A percentile compares a stretch with the other conserved stretches of the same genome.
phyloP scores from a whole-genome alignment of 2,113 vertebrate species.

The Chaetodon auriga region DNA sequence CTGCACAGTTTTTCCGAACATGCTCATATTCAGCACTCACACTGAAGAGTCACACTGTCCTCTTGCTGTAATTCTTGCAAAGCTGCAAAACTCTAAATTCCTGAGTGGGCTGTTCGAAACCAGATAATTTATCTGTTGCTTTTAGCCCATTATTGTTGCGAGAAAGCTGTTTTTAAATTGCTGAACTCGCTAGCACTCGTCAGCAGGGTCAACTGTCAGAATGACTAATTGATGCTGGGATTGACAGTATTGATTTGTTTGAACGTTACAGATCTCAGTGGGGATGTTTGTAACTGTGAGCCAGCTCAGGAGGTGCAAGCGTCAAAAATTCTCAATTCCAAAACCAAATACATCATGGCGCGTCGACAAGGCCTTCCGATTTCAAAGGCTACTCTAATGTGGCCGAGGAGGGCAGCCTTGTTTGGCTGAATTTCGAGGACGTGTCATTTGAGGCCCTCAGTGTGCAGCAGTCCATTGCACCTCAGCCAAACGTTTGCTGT shows the following conservation, averaged over 20 bases:
- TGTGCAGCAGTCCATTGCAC: background rate
- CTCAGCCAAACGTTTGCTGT: background rate
- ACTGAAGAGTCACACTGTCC: constrained; percentile 10
- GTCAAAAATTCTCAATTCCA: constrained; percentile 14
- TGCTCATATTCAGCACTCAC: background rate
- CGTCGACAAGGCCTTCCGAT: background rate
- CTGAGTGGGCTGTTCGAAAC: constrained; percentile 32
- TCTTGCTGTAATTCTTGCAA: background rate
- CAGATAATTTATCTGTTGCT: constrained; percentile 22
- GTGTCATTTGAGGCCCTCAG: constrained; percentile 9
- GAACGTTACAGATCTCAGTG: constrained; percentile 32
- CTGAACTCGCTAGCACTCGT: constrained; percentile 27
- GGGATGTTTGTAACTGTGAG: background rate
- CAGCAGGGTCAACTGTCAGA: constrained; percentile 50
- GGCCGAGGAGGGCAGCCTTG: background rate
- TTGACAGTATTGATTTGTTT: constrained; percentile 53
- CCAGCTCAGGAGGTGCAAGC: constrained; percentile 11
- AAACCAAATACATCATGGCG: constrained; percentile 41
- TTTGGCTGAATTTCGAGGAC: constrained; percentile 26
- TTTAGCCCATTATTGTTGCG: constrained; percentile 12
- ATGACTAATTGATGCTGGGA: constrained; percentile 57
- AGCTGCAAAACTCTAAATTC: constrained; percentile 17
- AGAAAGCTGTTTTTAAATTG: constrained; percentile 29
- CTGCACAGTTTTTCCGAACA: constrained; percentile 1
- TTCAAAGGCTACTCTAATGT: constrained; percentile 18